Evolutionary conservation across 2,888 invertebrate genomes (phyloP), one percentile per base, ranked within the genome.

Genomic region (Meandrusa payeni): DNA sequence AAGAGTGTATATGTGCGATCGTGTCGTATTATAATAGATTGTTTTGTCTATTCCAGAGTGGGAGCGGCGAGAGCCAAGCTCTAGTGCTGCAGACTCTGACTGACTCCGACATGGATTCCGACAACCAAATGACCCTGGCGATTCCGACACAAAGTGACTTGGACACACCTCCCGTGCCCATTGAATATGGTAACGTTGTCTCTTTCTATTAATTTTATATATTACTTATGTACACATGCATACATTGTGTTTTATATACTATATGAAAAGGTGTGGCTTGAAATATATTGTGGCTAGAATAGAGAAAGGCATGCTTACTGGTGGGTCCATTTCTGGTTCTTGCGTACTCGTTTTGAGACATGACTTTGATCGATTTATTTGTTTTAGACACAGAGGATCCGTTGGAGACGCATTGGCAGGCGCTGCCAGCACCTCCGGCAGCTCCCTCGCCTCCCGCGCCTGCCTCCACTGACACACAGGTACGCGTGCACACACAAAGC

Each of bases 31-130:
- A n/a, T n/a, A n/a, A n/a, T n/a, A n/a, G n/a, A n/a, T n/a, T n/a
- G n/a, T n/a, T 33, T 3, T n/a, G 6, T 23, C 3, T 7, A 2
- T 23, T 23, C 3, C 10, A 36, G 36, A 19, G 69, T 46, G 71
- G 26, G 45, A 57, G 5, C 45, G 57, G 54, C 17, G 66, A 65
- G 37, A 66, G 65, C 22, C 72, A 64, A 38, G 74, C 71, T 45
- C 56, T 79, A 42, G 82, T 76, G 26, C 55, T 79, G 10, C 75
- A 64, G 32, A 50, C 58, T 15, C 54, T 62, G n/a, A 36, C 44
- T 36, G 74, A 71, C 50, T 53, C 59, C 3, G 67, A 67, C n/a
- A 50, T 43, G 47, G 51, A 49, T 5, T 44, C 42, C 10, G 51
- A 50, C 41, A 38, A 41, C 19, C 54, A 48, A 38, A 68, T 76